phyloP scores from a whole-genome alignment of 2,797 vertebrate species.

The Cossypha niveicapilla region DNA sequence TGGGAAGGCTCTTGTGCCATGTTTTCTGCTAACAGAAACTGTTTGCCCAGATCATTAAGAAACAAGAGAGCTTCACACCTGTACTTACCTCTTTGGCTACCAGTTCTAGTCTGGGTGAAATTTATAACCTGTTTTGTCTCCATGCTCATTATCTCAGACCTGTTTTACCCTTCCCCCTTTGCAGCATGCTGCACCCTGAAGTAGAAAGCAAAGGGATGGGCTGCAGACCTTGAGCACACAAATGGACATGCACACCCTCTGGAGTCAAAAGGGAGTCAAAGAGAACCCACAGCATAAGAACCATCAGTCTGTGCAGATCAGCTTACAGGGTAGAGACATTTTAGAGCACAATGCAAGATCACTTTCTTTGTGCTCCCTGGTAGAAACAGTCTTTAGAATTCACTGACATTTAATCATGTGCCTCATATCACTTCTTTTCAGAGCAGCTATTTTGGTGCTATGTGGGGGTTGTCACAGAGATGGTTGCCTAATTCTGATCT shows the following conservation, averaged over 20 bases:
- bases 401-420: slow-evolving; percentile 67
- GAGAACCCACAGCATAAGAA: background rate
- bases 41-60: background rate
- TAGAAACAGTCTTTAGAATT: slow-evolving; percentile 62
- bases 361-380: slow-evolving; percentile 53
- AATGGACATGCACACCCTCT: background rate
- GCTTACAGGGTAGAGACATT: slow-evolving; percentile 8
- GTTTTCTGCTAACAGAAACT: background rate
- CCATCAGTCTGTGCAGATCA: background rate
- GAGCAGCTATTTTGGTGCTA: slow-evolving; percentile 51
- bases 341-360: slow-evolving; percentile 46
- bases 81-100: background rate
- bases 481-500: slow-evolving; percentile 58
- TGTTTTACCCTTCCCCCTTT: background rate
- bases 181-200: background rate
- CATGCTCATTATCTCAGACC: background rate
- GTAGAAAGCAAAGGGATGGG: background rate
- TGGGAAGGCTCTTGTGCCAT: background rate
- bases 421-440: slow-evolving; percentile 59
- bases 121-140: background rate
- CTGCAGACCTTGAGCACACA: background rate
- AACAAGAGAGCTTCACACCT: background rate
- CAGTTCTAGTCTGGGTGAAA: background rate
- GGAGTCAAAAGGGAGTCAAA: background rate
- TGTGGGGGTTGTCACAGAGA: slow-evolving; percentile 52